Conservation (phyloP, 2,113 vertebrate species). For the Tichodroma muraria region DNA sequence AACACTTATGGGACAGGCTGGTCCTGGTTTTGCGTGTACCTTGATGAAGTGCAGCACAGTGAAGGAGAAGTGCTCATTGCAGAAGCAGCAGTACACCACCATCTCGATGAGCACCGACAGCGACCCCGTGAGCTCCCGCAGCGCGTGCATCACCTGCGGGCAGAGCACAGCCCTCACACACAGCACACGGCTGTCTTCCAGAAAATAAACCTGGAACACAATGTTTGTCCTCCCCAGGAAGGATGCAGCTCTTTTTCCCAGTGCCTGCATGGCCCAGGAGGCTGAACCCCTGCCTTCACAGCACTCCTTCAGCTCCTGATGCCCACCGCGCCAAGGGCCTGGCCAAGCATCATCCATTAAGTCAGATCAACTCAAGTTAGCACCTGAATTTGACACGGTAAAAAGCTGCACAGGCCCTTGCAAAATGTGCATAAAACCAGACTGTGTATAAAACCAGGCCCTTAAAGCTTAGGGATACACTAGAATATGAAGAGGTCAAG, state of each 20-base stretch:
- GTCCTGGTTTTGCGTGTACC: conserved; percentile 63
- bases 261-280: not conserved
- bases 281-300: not conserved
- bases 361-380: not conserved
- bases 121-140: conserved; percentile 90
- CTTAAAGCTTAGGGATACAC: not conserved
- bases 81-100: conserved; percentile 93
- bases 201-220: not conserved
- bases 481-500: not conserved
- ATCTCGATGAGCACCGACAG: conserved; percentile 88
- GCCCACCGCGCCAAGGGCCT: not conserved
- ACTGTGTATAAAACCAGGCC: not conserved
- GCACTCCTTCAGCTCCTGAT: not conserved
- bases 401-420: not conserved
- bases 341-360: not conserved
- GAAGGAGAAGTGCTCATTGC: conserved; percentile 92
- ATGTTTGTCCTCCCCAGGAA: not conserved
- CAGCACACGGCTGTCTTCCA: not conserved
- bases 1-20: not conserved
- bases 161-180: not conserved
- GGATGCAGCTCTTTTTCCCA: not conserved
- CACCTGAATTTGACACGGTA: not conserved
- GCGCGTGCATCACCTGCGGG: conserved; percentile 90
- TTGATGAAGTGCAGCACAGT: conserved; percentile 90
- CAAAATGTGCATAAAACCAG: not conserved